phyloP scores from a whole-genome alignment of 2,888 invertebrate species.

The Aplocera efformata region DNA sequence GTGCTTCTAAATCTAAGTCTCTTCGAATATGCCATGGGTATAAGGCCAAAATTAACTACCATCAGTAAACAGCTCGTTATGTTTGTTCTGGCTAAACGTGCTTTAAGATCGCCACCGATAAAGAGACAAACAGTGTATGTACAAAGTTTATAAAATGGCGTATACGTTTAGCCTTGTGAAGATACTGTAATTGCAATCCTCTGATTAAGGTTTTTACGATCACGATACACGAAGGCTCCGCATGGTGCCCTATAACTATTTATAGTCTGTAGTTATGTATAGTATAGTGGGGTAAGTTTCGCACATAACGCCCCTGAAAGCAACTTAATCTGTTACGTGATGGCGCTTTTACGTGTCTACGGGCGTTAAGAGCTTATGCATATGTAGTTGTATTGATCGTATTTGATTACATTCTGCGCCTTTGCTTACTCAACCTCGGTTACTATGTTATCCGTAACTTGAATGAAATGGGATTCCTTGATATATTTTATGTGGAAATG shows the following conservation, averaged over 20 bases:
- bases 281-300: conserved; percentile 38
- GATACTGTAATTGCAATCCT: conserved; percentile 49
- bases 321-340: conserved; percentile 31
- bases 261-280: conserved; percentile 34
- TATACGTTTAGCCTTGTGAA: conserved; percentile 21
- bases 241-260: conserved; percentile 42
- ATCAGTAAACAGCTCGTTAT: conserved; percentile 16
- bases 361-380: background rate
- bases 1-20: background rate
- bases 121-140: conserved; percentile 2
- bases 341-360: conserved; percentile 21
- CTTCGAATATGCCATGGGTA: background rate
- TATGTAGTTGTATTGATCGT: conserved; percentile 6
- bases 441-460: too few species aligned
- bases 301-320: conserved; percentile 31
- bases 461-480: too few species aligned
- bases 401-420: conserved; percentile 4
- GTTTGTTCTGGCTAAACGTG: conserved; percentile 32
- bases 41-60: conserved; percentile 11
- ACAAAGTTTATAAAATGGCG: background rate
- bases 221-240: conserved; percentile 30
- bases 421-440: background rate
- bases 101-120: conserved; percentile 30
- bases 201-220: conserved; percentile 59
- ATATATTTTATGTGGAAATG: too few species aligned